These are phyloP conservation scores for Dicerorhinus sumatrensis DNA, from an alignment of 2,113 vertebrate species.

Conservation along the genomic window DNA sequence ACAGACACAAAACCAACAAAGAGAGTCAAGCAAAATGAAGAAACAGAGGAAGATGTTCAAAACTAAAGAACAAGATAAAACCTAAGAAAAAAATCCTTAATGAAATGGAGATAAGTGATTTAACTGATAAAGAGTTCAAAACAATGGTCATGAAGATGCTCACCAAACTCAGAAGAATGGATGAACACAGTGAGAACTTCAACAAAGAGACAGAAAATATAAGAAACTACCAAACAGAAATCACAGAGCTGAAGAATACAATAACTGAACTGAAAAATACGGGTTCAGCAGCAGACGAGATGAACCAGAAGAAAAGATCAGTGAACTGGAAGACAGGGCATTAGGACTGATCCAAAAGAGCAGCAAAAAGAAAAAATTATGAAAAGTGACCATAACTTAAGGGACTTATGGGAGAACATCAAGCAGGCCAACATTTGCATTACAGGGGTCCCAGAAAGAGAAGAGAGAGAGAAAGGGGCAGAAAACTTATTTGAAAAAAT, in stretches of 20 bases:
- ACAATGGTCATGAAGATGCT: neutral
- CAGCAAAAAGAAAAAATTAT: neutral
- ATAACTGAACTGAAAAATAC: neutral
- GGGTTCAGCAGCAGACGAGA: neutral
- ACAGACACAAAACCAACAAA: neutral
- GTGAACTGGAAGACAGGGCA: neutral
- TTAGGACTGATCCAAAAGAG: neutral
- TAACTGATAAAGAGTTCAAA: neutral
- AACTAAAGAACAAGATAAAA: neutral
- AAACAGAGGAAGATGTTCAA: neutral
- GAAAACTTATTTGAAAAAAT: neutral
- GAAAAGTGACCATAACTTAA: neutral
- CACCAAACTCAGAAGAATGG: neutral
- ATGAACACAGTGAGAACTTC: neutral
- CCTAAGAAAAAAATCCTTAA: neutral
- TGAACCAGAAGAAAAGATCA: neutral
- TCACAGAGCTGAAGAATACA: neutral
- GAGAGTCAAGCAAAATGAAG: neutral
- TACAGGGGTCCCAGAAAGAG: neutral
- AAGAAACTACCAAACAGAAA: neutral
- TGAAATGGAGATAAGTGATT: neutral
- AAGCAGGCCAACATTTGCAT: neutral
- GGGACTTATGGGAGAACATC: neutral
- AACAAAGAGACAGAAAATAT: neutral
- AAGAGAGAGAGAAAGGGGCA: neutral